Conservation (phyloP, 2,888 invertebrate genomes). For the Drosophila meridionalis region DNA sequence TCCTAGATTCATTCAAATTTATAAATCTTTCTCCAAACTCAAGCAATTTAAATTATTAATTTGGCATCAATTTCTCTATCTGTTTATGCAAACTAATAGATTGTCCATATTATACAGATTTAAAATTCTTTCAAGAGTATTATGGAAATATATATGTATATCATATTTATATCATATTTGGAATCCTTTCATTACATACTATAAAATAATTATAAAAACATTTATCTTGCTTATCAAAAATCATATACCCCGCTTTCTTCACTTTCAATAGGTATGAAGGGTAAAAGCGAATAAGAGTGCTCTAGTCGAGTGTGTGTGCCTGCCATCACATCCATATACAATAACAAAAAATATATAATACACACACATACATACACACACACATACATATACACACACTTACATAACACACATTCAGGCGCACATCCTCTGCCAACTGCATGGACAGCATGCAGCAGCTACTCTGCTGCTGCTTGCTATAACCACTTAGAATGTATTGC, state of each 20-base stretch:
- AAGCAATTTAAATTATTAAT: no score
- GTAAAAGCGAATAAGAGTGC: not conserved
- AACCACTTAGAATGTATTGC: slow-evolving; percentile 3
- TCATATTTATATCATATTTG: no score
- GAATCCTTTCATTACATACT: no score
- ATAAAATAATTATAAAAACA: not conserved
- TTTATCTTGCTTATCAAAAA: not conserved
- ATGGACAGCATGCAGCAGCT: not conserved
- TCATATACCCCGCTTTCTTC: not conserved
- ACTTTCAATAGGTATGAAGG: not conserved
- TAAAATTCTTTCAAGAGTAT: no score
- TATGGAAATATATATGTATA: no score
- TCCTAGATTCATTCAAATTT: no score
- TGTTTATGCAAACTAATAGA: no score
- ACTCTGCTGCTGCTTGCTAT: slow-evolving; percentile 1
- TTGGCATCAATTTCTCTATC: no score
- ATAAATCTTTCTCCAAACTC: no score
- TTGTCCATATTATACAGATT: no score
- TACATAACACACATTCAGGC: not conserved
- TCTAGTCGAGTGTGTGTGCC: slow-evolving; percentile 9
- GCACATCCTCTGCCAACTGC: not conserved
- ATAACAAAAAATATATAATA: slow-evolving; percentile 2
- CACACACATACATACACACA: not conserved
- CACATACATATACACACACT: not conserved
- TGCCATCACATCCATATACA: slow-evolving; percentile 2